Conservation (phyloP, 2,888 invertebrate genomes). For the Drosophila kambysellisi region DNA sequence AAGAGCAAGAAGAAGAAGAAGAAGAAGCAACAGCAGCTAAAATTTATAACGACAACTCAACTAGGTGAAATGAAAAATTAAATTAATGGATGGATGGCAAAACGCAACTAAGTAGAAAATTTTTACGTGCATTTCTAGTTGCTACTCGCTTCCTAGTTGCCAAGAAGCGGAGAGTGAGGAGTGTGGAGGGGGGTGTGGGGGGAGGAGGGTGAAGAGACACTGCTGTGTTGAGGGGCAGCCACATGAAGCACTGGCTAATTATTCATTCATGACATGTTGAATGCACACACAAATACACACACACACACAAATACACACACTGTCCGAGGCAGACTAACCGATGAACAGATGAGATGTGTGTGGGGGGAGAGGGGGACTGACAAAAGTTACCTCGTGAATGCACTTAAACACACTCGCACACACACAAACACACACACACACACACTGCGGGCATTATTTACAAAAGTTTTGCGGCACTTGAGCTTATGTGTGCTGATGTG, state of each 20-base stretch:
- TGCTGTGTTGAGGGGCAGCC: constrained; percentile 26
- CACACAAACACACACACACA: constrained; percentile 4
- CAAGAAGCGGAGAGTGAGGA: constrained; percentile 1
- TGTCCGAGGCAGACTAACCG: background rate
- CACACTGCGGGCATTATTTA: constrained; percentile 58
- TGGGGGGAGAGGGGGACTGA: constrained; percentile 9
- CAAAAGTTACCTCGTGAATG: constrained; percentile 41
- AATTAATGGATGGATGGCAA: constrained; percentile 67
- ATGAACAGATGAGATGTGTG: background rate
- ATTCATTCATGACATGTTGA: constrained; percentile 81
- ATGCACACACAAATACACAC: constrained; percentile 35
- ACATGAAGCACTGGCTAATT: constrained; percentile 71
- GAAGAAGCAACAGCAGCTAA: constrained; percentile 5
- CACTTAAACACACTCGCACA: constrained; percentile 33
- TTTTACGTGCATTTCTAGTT: constrained; percentile 48
- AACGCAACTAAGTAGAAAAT: constrained; percentile 71
- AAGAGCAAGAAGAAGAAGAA: background rate
- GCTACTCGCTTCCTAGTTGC: constrained; percentile 49
- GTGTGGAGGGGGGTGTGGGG: background rate
- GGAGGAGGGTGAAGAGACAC: background rate
- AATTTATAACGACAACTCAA: constrained; percentile 63
- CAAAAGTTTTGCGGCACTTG: constrained; percentile 65
- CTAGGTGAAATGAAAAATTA: constrained; percentile 70
- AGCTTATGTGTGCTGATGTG: background rate
- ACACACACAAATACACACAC: background rate